Evolutionary conservation across 2,888 invertebrate species (phyloP), one percentile per base, ranked within the genome.

Genomic region (Iselma pallidipennis): DNA sequence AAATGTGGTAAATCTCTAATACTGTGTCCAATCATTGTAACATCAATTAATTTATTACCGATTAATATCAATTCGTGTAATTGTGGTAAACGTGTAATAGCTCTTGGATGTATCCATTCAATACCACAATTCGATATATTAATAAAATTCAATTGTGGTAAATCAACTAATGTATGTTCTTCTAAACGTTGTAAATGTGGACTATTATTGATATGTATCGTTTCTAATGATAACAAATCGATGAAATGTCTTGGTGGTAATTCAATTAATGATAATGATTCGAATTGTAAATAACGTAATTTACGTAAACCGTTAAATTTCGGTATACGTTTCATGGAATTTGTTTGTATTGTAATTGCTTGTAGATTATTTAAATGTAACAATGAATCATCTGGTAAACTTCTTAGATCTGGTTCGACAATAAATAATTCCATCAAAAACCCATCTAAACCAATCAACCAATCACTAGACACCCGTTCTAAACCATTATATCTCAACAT

Each of bases 401-500:
- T 92, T 63, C 91, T 86, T 53, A 95, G 79, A 67, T 91, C 90
- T 14, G 92, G 91, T 80, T 95, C 95, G 2, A 94, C 94, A 28
- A 95, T 86, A 74, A 90, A 95, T 57, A 95, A 85, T 82, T 95
- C 95, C 69, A 94, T 87, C 29, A 95, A 82, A 53, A 88, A 88
- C 42, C 87, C 86, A 80, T 94, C 93, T 55, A 93, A 85, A 21
- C 91, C 90, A 57, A 90, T 89, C 55, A 94, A 80, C 91, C 94
- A 94, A 55, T 91, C 90, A 49, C 89, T 88, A 0, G 94, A 91
- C 14, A 94, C 86, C 55, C 93, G 85, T 78, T 95, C 93, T 14
- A 95, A 80, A 37, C 91, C 89, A 79, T 94, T 95, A 76, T 94
- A 90, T 1, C 94, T 86, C 59, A 95, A 80, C 92, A 95, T 94